Conservation (phyloP, 2,113 vertebrate genomes). For the Pundamilia nyererei region DNA sequence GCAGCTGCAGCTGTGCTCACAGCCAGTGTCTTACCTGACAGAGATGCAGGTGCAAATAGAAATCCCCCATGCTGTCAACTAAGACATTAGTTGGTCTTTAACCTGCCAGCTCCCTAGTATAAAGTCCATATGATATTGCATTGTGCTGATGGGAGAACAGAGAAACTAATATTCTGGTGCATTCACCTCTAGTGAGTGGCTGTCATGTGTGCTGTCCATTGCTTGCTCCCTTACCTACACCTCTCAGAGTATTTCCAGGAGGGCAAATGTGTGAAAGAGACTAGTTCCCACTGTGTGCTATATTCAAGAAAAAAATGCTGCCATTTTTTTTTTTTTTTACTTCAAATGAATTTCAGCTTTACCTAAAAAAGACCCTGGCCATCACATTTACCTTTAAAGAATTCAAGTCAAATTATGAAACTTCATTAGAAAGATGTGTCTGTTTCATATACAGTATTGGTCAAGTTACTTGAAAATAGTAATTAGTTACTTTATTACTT, state of each 20-base stretch:
- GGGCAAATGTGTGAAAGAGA: not conserved
- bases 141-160: not conserved
- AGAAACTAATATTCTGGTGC: not conserved
- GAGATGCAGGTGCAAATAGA: not conserved
- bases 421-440: not conserved
- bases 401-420: not conserved
- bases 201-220: not conserved
- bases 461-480: not conserved
- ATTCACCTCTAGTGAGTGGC: not conserved
- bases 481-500: not conserved
- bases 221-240: not conserved
- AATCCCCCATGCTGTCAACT: not conserved
- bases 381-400: not conserved
- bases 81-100: not conserved
- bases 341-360: not conserved
- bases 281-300: not conserved
- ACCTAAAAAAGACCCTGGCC: not conserved
- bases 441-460: not conserved
- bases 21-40: not conserved
- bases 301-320: not conserved
- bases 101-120: not conserved
- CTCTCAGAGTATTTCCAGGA: not conserved
- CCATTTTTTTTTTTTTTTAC: not conserved
- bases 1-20: not conserved
- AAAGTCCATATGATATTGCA: not conserved